phyloP scores from a whole-genome alignment of 2,113 vertebrate genomes.

The Helogale parvula region DNA sequence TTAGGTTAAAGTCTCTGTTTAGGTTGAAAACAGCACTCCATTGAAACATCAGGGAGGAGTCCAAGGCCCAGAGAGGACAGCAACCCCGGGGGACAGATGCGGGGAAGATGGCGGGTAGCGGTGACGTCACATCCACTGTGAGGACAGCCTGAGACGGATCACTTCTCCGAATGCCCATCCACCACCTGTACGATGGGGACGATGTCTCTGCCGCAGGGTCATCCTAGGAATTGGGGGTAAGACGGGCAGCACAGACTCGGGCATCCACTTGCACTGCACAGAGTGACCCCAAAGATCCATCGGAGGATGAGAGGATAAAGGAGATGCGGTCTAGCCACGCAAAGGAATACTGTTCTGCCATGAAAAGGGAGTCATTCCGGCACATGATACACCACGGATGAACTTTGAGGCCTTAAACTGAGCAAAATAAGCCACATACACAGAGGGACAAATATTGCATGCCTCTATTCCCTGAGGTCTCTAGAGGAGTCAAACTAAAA shows the following conservation, averaged over 20 bases:
- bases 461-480: neutral
- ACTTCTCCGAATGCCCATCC: neutral
- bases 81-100: neutral
- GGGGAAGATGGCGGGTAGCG: neutral
- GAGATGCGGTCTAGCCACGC: accelerated
- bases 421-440: neutral
- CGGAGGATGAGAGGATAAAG: neutral
- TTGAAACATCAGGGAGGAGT: neutral
- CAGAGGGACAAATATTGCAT: neutral
- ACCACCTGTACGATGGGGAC: neutral
- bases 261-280: neutral
- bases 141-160: neutral
- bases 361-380: neutral
- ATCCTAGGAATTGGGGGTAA: neutral
- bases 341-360: neutral
- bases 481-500: neutral
- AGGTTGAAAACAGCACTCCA: neutral
- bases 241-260: neutral
- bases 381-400: accelerated
- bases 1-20: neutral
- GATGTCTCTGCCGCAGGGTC: neutral
- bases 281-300: neutral
- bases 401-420: neutral
- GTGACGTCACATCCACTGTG: neutral
- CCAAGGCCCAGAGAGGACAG: neutral